Conservation (phyloP, 2,113 vertebrate species). For the Grammomys dolichurus region DNA sequence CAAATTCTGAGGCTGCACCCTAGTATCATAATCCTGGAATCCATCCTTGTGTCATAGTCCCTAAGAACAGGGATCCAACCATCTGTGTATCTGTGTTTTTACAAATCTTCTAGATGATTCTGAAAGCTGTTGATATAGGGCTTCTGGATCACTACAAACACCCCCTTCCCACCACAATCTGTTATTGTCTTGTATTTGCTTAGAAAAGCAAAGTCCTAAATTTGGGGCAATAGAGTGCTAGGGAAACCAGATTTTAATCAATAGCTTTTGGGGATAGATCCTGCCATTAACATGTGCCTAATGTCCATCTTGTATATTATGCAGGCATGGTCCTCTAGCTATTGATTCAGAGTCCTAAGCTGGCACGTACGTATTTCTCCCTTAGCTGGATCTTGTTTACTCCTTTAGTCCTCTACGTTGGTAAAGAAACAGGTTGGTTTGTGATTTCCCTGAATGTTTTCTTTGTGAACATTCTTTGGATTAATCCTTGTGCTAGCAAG, state of each 20-base stretch:
- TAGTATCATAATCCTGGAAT: not conserved
- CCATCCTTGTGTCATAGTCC: constrained; percentile 10
- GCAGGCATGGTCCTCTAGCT: not conserved
- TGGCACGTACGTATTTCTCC: not conserved
- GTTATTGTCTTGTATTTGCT: not conserved
- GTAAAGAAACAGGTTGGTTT: constrained; percentile 26
- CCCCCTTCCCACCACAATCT: not conserved
- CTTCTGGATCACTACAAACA: not conserved
- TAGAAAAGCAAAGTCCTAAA: constrained; percentile 23
- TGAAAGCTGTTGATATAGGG: not conserved
- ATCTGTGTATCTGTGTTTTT: constrained; percentile 24
- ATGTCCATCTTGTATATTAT: constrained; percentile 18
- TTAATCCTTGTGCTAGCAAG: constrained; percentile 21
- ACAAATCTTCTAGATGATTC: not conserved
- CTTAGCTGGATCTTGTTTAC: constrained; percentile 10
- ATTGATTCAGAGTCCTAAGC: constrained; percentile 9
- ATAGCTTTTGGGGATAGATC: not conserved
- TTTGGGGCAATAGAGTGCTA: not conserved
- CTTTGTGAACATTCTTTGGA: not conserved
- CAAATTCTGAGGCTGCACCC: not conserved
- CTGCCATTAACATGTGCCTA: constrained; percentile 7
- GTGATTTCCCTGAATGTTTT: constrained; percentile 8
- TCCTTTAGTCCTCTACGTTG: not conserved
- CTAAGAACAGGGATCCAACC: not conserved
- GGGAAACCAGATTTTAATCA: constrained; percentile 21